phyloP scores from a whole-genome alignment of 2,113 vertebrate species.

The Psophia crepitans region DNA sequence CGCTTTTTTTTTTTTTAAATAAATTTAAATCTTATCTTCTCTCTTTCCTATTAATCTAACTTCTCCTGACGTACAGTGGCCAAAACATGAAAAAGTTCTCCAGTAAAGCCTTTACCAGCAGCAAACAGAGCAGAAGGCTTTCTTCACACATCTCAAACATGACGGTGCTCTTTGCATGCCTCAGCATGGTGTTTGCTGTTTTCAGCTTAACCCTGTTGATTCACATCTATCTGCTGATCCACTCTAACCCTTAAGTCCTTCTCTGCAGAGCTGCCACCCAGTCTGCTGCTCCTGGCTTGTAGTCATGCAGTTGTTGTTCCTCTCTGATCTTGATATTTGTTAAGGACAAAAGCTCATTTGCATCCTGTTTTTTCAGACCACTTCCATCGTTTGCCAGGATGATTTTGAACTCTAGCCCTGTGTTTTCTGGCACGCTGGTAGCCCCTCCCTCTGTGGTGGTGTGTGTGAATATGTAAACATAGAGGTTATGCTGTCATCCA shows the following conservation, averaged over 20 bases:
- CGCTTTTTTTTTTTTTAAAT: fast-evolving
- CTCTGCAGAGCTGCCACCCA: background rate
- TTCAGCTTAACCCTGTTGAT: conserved; percentile 52
- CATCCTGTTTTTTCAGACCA: conserved; percentile 9
- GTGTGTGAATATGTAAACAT: conserved; percentile 12
- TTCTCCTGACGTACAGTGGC: background rate
- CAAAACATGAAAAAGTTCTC: background rate
- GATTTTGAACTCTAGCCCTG: background rate
- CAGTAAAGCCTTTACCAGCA: conserved; percentile 1
- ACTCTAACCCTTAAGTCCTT: background rate
- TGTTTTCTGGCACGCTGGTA: background rate
- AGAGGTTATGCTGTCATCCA: background rate
- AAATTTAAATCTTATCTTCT: background rate
- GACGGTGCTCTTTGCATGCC: conserved; percentile 35
- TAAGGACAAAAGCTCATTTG: conserved; percentile 19
- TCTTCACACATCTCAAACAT: conserved; percentile 57
- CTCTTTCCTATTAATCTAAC: background rate
- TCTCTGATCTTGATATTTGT: background rate
- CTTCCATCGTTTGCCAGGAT: background rate
- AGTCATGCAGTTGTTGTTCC: background rate
- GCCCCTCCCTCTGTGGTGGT: background rate
- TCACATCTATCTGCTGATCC: conserved; percentile 9
- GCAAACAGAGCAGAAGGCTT: conserved; percentile 56
- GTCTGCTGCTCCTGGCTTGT: conserved; percentile 3
- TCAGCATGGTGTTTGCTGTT: conserved; percentile 43